Base-by-base conservation (phyloP, 2,888 invertebrate genomes). In the Flexamia atlantica region DNA sequence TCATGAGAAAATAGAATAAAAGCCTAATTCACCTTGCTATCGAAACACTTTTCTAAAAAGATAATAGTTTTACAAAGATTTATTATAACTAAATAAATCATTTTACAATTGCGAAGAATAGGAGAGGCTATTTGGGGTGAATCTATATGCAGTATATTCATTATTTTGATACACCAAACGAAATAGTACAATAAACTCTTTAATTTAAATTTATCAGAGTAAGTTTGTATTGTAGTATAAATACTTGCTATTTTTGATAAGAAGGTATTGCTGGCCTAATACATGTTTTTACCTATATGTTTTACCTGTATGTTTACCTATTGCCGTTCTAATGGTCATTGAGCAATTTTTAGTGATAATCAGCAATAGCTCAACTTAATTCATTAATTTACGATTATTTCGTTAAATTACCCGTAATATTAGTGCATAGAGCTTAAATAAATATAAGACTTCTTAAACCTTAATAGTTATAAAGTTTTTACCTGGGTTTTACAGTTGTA, bases 181-280 rank as follows among this genome's bases (percentile, higher is more conserved):
- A 23, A 23, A 57, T 23, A 64, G 64, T 64, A 64, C 64, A 64
- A 64, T 64, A 64, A 57, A 1, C 3, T 7, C 4, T 57, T 57
- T 57, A 12, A 20, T 7, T 57, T 57, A 5, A 17, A 17, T 30
- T 3, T 64, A 17, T 1, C 23, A 5, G 14, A 28, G 28, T 28
- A 23, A 14, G 64, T 64, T 64, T 64, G 30, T 64, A 64, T 28
- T 64, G 3, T 23, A 17, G 20, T 57, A 64, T 28, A 30, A 28
- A 64, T 28, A 64, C 5, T 2, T 28, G 30, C 28, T 64, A 64
- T 64, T 64, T 64, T 64, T 64, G 64, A 64, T 64, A 64, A 60
- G 60, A 60, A 14, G 17, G 30, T 64, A 12, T 64, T 64, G 64
- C 64, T 64, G 64, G 64, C 64, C 64, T 64, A 64, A 64, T 64